A percentile compares a stretch with the other conserved stretches of the same genome.
Evolutionary conservation across 2,888 invertebrate genomes (phyloP).

Genomic region (Siphonodentalium dalli): DNA sequence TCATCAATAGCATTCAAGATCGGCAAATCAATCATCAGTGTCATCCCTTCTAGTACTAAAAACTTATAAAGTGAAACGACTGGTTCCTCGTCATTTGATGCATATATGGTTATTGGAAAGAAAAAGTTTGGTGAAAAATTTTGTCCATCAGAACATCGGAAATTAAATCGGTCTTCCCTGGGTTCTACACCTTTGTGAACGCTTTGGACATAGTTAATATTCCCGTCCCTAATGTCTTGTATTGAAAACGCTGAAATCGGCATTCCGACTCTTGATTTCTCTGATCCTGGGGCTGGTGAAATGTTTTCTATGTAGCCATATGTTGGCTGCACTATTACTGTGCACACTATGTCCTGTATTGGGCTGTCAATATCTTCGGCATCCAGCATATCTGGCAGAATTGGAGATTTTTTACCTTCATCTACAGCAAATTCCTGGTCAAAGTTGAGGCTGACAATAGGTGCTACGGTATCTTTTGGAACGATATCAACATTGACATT

Average conservation of each 20-base stretch:
- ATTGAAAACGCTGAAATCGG: conserved; percentile 60
- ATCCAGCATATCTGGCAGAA: conserved; percentile 49
- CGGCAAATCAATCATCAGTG: conserved; percentile 60
- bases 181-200: conserved; percentile 64
- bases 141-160: conserved; percentile 62
- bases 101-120: conserved; percentile 55
- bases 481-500: conserved; percentile 49
- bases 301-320: conserved; percentile 62
- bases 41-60: conserved; percentile 63
- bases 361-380: conserved; percentile 58
- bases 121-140: conserved; percentile 50
- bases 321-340: conserved; percentile 53
- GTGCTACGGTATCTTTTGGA: conserved; percentile 59
- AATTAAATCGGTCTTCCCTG: conserved; percentile 50
- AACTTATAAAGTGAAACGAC: conserved; percentile 59
- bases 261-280: conserved; percentile 51
- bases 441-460: conserved; percentile 48
- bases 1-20: conserved; percentile 60
- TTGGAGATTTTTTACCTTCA: conserved; percentile 55
- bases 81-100: conserved; percentile 64
- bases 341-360: conserved; percentile 55
- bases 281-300: conserved; percentile 60
- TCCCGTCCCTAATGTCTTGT: conserved; percentile 47
- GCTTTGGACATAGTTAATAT: conserved; percentile 63
- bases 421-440: conserved; percentile 45